These are phyloP conservation scores for Chelidonichthys spinosus DNA, from an alignment of 2,797 vertebrate species.

Conservation along the genomic window DNA sequence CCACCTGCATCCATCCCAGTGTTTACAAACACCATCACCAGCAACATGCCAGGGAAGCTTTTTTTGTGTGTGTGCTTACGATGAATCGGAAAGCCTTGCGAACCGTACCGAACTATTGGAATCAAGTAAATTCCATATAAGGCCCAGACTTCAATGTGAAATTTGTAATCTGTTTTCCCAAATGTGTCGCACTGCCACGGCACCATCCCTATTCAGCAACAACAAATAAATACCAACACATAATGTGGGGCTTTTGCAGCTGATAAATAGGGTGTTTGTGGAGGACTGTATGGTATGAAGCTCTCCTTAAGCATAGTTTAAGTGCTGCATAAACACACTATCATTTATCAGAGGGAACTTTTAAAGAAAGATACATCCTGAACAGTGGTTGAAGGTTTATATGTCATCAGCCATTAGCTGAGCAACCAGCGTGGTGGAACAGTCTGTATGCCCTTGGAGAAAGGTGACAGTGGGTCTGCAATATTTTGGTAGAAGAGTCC, in stretches of 20 bases:
- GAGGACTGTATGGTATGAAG: constrained; percentile 13
- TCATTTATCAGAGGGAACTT: constrained; percentile 71
- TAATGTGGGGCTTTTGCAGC: constrained; percentile 22
- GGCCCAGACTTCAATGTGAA: constrained; percentile 72
- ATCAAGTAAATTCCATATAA: constrained; percentile 69
- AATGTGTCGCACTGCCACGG: constrained; percentile 88
- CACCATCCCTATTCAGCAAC: constrained; percentile 21
- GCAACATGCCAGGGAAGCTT: constrained; percentile 89
- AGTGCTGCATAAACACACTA: constrained; percentile 15
- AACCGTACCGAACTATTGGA: constrained; percentile 44
- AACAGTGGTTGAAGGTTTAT: constrained; percentile 61
- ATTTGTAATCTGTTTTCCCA: constrained; percentile 91
- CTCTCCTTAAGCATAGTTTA: constrained; percentile 30
- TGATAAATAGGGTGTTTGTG: constrained; percentile 18
- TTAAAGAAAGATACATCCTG: constrained; percentile 52
- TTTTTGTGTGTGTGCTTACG: constrained; percentile 89
- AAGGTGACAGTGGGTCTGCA: constrained; percentile 27
- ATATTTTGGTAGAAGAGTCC: constrained; percentile 37
- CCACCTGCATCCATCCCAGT: constrained; percentile 73
- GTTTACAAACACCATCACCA: constrained; percentile 92
- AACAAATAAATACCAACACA: constrained; percentile 11
- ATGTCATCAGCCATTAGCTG: constrained; percentile 62
- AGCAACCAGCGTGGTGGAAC: constrained; percentile 37
- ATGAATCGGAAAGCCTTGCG: constrained; percentile 86
- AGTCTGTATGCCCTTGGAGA: constrained; percentile 55